A percentile compares a stretch with the other conserved stretches of the same genome.
Conservation (phyloP, 2,797 vertebrate genomes). For the Chelonia mydas region DNA sequence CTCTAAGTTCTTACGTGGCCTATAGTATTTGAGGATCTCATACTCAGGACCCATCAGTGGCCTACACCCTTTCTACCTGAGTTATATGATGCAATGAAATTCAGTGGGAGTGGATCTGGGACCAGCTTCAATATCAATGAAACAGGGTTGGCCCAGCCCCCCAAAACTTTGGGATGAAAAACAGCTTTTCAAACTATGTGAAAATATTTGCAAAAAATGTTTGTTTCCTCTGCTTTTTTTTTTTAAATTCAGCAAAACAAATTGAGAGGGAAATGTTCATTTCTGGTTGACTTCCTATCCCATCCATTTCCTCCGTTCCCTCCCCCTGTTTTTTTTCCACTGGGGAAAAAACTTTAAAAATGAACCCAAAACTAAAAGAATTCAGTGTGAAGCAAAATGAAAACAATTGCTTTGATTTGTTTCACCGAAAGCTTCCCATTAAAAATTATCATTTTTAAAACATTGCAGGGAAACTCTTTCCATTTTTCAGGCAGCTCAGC, state of each 20-base stretch:
- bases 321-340: no score
- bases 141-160: not conserved
- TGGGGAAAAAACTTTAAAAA: not conserved
- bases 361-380: not conserved
- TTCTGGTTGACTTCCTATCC: not conserved
- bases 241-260: not conserved
- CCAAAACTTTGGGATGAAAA: not conserved
- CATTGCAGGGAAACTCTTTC: not conserved
- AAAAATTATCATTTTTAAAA: not conserved
- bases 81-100: not conserved
- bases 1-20: not conserved
- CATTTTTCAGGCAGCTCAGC: not conserved
- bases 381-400: not conserved
- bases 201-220: not conserved
- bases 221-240: not conserved
- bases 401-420: not conserved
- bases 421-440: not conserved
- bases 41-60: not conserved
- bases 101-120: not conserved
- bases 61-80: not conserved
- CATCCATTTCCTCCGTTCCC: not conserved
- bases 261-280: not conserved
- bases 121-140: not conserved
- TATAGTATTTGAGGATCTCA: not conserved
- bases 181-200: not conserved